Conservation (phyloP, 2,888 invertebrate genomes). For the Sphaerolaimus hirsutus region DNA sequence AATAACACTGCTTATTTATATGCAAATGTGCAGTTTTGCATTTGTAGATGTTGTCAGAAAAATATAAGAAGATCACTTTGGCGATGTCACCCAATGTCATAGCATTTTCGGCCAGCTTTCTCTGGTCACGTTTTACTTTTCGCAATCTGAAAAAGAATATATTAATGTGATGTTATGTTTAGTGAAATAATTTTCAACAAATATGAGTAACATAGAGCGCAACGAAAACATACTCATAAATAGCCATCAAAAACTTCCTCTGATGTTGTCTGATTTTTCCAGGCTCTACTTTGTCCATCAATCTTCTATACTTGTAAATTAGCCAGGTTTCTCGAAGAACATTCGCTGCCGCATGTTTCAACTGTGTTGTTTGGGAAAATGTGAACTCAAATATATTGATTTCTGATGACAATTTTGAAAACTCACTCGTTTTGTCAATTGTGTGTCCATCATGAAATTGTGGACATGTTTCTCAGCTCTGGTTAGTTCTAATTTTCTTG, state of each 20-base stretch:
- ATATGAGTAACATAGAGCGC: not conserved
- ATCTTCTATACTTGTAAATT: constrained; percentile 95
- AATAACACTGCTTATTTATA: no score
- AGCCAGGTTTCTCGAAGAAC: constrained; percentile 98
- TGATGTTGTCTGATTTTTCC: constrained; percentile 89
- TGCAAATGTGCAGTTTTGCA: no score
- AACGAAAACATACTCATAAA: constrained; percentile 55
- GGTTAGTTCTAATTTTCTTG: constrained; percentile 89
- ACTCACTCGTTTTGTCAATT: no score
- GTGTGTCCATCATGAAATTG: constrained; percentile 99
- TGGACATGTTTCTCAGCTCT: constrained; percentile 99
- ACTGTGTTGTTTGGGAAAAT: constrained; percentile 43
- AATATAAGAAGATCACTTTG: no score
- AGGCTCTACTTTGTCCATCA: constrained; percentile 85
- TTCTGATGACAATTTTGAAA: no score
- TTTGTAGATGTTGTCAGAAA: no score
- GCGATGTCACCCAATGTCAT: constrained; percentile 98
- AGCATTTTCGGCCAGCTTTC: constrained; percentile 94
- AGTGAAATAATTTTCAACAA: not conserved
- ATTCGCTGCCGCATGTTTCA: constrained; percentile 98
- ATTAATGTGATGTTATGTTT: not conserved
- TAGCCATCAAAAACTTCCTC: constrained; percentile 92
- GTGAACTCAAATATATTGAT: not conserved
- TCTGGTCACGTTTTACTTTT: constrained; percentile 98
- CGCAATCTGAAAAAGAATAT: constrained; percentile 45